Conservation (phyloP, 1,140 invertebrate species). For the Drosophila bocqueti region DNA sequence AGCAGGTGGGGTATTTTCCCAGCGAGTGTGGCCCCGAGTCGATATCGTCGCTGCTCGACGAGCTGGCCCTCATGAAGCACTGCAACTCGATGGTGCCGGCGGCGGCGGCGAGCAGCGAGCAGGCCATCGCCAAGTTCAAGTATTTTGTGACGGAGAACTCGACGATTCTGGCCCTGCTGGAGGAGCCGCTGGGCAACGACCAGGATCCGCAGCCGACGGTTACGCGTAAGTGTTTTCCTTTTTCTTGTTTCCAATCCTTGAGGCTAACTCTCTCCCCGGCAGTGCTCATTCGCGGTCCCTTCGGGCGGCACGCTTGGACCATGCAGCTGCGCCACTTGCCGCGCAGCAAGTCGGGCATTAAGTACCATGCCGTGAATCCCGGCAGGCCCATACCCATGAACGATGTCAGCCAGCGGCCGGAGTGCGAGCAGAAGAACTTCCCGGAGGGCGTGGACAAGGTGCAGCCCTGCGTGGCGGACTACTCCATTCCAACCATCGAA, state of each 20-base stretch:
- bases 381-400: slow-evolving; percentile 92
- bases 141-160: slow-evolving; percentile 97
- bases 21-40: slow-evolving; percentile 93
- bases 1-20: slow-evolving; percentile 95
- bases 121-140: slow-evolving; percentile 88
- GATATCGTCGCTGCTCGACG: slow-evolving; percentile 94
- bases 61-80: slow-evolving; percentile 93
- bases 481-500: slow-evolving; percentile 90
- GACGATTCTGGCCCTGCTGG: slow-evolving; percentile 94
- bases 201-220: slow-evolving; percentile 92
- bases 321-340: slow-evolving; percentile 94
- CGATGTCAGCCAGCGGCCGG: slow-evolving; percentile 87
- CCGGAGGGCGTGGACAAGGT: slow-evolving; percentile 94
- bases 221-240: slow-evolving; percentile 85
- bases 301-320: slow-evolving; percentile 97
- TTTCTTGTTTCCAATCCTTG: background rate
- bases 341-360: slow-evolving; percentile 90
- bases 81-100: slow-evolving; percentile 87
- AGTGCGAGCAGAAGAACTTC: slow-evolving; percentile 91
- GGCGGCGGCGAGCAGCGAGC: slow-evolving; percentile 61
- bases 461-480: slow-evolving; percentile 90
- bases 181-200: slow-evolving; percentile 94
- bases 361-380: slow-evolving; percentile 89
- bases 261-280: slow-evolving; percentile 39
- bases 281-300: slow-evolving; percentile 94